Percentiles rank a stretch among this genome's conserved stretches.
Conservation (phyloP, 1,140 invertebrate species). For the Diachasma alloeum region DNA sequence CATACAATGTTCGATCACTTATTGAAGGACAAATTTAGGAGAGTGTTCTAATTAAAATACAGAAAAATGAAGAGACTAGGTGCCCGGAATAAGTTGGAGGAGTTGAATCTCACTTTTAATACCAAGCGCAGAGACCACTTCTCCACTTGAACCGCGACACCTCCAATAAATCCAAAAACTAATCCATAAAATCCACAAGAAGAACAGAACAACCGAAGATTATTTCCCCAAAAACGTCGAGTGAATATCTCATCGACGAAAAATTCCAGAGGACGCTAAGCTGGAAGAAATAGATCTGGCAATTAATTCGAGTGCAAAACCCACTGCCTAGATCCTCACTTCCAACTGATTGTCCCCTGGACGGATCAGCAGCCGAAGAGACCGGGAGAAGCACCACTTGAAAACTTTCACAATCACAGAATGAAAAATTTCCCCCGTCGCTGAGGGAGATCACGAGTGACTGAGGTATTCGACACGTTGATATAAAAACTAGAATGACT, state of each 20-base stretch:
- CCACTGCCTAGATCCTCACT: constrained; percentile 74
- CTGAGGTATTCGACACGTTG: background rate
- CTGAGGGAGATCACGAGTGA: background rate
- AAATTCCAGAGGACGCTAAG: constrained; percentile 62
- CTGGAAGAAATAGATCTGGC: constrained; percentile 85
- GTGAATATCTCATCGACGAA: constrained; percentile 25
- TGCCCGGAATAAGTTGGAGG: constrained; percentile 76
- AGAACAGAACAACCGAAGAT: background rate
- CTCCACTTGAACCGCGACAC: constrained; percentile 71
- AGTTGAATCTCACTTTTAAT: constrained; percentile 79
- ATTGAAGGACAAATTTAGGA: background rate
- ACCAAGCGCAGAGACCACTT: constrained; percentile 77
- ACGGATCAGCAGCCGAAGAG: background rate
- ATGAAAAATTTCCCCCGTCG: background rate
- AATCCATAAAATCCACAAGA: background rate
- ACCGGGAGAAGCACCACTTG: background rate
- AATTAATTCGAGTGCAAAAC: constrained; percentile 49
- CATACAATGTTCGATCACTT: too few relatives aligned
- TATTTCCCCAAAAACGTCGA: background rate
- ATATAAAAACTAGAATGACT: constrained; percentile 47
- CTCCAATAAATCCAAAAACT: constrained; percentile 11
- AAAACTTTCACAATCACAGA: background rate
- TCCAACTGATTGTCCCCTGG: constrained; percentile 69
- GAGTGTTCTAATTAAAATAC: background rate
- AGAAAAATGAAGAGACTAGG: constrained; percentile 36